Evolutionary conservation across 2,888 invertebrate genomes (phyloP), one percentile per base, ranked within the genome.

Genomic region (Pardosa pseudoannulata): DNA sequence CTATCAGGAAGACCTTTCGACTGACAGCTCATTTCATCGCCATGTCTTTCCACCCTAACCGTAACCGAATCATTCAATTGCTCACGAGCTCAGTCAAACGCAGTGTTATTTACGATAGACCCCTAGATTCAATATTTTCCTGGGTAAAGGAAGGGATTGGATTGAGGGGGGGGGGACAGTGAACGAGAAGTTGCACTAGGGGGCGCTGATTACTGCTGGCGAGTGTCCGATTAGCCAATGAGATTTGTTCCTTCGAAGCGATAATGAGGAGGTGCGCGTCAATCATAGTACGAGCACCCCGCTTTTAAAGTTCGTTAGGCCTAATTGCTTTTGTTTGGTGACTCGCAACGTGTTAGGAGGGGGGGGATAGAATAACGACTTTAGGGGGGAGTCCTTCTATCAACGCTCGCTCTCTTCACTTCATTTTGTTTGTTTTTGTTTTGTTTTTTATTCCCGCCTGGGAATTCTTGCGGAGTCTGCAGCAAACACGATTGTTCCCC

Each of bases 251-350:
- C 83, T 73, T 78, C 56, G 72, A 73, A 67, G 72, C 83, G 83
- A 83, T 83, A 83, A 83, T 83, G 83, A 83, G 83, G 72, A 78
- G 78, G 71, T 78, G 76, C 76, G 78, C 83, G 83, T 83, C 83
- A 83, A 83, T 83, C 83, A 83, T 73, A 73, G 83, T 71, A 83
- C 83, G 72, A 73, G 72, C 56, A 56, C 56, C 36, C 71, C 83
- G 83, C 83, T 83, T 83, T 83, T 83, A 83, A 83, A 83, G 83
- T 83, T 83, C 83, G 83, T 83, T 83, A 83, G 83, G 78, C 83
- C 83, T 83, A 83, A 83, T 83, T 83, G 83, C 83, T 83, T 78
- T 83, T 83, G 83, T 83, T 83, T 83, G 83, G 78, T 83, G 83
- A 83, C 83, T 83, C 78, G 83, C 72, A 72, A 76, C 75, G 82